Evolutionary conservation across 2,888 invertebrate species (phyloP), one percentile per base, ranked within the genome.

Genomic region (Pogonocherus hispidulus): DNA sequence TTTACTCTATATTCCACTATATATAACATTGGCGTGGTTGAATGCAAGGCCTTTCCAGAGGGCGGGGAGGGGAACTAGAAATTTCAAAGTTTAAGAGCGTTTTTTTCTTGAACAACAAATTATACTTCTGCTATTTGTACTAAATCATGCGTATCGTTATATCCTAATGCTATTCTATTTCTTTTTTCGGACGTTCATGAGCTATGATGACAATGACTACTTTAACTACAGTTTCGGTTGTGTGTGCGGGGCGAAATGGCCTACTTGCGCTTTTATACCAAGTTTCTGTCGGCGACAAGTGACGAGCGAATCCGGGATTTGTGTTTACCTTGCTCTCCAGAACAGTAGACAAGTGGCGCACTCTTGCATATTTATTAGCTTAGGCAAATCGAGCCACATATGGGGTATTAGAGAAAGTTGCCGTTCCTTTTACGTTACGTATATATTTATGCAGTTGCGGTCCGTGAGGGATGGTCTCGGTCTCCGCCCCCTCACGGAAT

Each of bases 231-330:
- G 22, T 4, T 19, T 64, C 64, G 55, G 49, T 2, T 49, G 37
- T 73, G 71, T 76, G 73, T 72, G 67, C 72, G 63, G 55, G 60
- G 46, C 44, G 59, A 73, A 73, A 67, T 67, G 66, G 67, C 2
- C 16, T 14, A 1, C 41, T 14, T n/a, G 41, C 41, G 41, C 41
- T 41, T 77, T 41, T 77, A 77, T 77, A 76, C 77, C 69, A 76
- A 75, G 75, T 74, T 72, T 72, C 71, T 75, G 78, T 71, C 59
- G 73, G 72, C 75, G 76, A 73, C 76, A 77, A 73, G 71, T 76
- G 76, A 78, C 76, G 74, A 73, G 70, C 55, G 64, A 70, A 71
- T 69, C 68, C 66, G 44, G 63, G 69, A 69, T 41, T 65, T 62
- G 23, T 78, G 69, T 78, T 78, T 76, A 64, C 74, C 55, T 37